Evolutionary conservation across 2,797 vertebrate species (phyloP).

Genomic region (Artibeus jamaicensis): DNA sequence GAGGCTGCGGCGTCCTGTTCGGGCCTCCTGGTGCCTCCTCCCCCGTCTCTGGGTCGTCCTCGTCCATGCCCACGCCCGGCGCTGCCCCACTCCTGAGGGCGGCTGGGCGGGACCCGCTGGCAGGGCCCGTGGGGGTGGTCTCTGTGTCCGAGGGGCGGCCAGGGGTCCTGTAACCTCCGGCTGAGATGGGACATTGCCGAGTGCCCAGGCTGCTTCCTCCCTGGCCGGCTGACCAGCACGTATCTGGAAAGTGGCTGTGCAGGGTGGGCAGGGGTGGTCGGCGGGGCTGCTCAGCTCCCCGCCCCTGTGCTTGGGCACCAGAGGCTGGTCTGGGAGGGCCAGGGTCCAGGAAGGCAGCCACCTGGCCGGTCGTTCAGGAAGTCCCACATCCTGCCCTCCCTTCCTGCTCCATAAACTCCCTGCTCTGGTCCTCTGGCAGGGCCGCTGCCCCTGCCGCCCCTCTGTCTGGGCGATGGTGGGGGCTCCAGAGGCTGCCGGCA

Average conservation of each 20-base stretch:
- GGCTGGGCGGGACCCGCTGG: accelerated
- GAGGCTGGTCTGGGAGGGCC: not conserved
- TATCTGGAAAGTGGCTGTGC: not conserved
- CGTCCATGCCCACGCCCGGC: not conserved
- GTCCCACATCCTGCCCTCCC: not conserved
- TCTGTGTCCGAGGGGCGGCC: too few species aligned
- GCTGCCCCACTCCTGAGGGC: not conserved
- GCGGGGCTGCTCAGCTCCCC: accelerated
- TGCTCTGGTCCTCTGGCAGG: not conserved
- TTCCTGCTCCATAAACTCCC: not conserved
- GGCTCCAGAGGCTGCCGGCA: not conserved
- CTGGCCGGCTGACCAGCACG: accelerated
- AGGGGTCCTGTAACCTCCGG: too few species aligned
- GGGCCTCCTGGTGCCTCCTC: not conserved
- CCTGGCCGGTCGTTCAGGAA: not conserved
- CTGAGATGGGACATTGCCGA: too few species aligned
- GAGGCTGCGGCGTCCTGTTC: not conserved
- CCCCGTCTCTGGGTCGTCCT: not conserved
- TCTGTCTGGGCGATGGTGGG: accelerated
- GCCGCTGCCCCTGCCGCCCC: not conserved
- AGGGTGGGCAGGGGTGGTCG: not conserved
- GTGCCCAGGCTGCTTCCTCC: not conserved
- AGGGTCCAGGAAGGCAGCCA: not conserved
- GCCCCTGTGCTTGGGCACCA: accelerated
- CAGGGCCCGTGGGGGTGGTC: too few species aligned